These are phyloP conservation scores for Thunnus albacares DNA, from an alignment of 2,797 vertebrate species.

Conservation along the genomic window DNA sequence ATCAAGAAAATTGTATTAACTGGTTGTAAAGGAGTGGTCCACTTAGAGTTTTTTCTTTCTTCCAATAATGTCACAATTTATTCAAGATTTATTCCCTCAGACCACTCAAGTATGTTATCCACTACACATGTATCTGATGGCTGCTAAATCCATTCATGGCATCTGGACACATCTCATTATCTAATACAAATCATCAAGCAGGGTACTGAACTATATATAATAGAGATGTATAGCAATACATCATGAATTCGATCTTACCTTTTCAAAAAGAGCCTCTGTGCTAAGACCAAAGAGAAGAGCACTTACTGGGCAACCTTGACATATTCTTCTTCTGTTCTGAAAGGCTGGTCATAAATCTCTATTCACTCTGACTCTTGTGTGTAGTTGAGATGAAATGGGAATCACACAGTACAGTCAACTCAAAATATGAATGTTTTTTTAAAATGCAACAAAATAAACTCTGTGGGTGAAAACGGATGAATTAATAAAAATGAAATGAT, in stretches of 20 bases:
- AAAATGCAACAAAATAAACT: background rate
- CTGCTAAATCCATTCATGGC: background rate
- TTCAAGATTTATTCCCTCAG: background rate
- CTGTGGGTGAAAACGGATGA: background rate
- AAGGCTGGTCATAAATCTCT: background rate
- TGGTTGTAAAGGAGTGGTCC: too few species aligned
- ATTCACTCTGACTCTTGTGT: background rate
- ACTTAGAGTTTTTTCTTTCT: too few species aligned
- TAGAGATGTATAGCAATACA: background rate
- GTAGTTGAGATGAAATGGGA: background rate
- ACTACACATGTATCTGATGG: background rate
- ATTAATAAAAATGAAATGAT: too few species aligned
- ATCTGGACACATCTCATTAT: constrained; percentile 4
- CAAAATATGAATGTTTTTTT: background rate
- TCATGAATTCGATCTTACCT: background rate
- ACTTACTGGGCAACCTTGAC: background rate
- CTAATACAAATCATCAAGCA: background rate
- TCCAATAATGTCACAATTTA: too few species aligned
- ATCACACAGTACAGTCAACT: background rate
- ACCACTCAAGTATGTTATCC: too few species aligned
- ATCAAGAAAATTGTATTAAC: too few species aligned
- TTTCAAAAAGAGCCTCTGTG: too few species aligned
- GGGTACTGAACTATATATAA: background rate
- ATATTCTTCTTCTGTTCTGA: background rate
- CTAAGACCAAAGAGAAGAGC: background rate